Evolutionary conservation across 2,797 vertebrate species (phyloP).

Genomic region (Myotis vivesi): DNA sequence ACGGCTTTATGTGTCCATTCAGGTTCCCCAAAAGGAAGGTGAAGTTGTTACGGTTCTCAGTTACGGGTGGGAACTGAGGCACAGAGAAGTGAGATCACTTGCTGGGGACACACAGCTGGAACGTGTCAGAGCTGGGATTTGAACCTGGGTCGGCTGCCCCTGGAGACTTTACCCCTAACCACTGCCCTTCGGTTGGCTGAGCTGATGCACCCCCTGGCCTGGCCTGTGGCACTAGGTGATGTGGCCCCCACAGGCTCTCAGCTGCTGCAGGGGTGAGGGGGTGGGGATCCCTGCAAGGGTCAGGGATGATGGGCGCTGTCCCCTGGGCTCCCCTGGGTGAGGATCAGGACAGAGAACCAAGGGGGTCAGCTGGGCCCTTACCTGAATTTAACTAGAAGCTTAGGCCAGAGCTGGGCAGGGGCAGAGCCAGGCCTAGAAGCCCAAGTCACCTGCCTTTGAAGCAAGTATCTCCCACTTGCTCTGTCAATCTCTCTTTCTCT

Average conservation of each 20-base stretch:
- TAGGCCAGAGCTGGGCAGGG: background rate
- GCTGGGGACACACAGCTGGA: background rate
- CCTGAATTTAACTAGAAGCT: background rate
- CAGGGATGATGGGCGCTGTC: background rate
- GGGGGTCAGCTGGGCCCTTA: background rate
- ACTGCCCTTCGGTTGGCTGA: background rate
- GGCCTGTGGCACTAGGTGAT: background rate
- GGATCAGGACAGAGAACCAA: background rate
- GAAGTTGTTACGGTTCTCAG: accelerated
- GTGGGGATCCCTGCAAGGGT: background rate
- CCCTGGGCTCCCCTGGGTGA: background rate
- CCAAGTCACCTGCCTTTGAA: background rate
- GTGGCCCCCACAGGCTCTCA: accelerated
- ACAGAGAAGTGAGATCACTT: background rate
- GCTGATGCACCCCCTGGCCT: too few species aligned
- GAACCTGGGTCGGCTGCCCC: background rate
- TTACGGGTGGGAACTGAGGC: background rate
- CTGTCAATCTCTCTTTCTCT: too few species aligned
- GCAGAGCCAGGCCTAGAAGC: background rate
- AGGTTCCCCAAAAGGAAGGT: accelerated
- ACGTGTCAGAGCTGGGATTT: background rate
- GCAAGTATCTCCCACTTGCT: background rate
- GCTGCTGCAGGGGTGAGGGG: background rate
- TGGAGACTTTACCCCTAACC: accelerated
- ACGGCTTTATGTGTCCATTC: accelerated